Evolutionary conservation across 2,888 invertebrate species (phyloP).

Genomic region (Rapana venosa): DNA sequence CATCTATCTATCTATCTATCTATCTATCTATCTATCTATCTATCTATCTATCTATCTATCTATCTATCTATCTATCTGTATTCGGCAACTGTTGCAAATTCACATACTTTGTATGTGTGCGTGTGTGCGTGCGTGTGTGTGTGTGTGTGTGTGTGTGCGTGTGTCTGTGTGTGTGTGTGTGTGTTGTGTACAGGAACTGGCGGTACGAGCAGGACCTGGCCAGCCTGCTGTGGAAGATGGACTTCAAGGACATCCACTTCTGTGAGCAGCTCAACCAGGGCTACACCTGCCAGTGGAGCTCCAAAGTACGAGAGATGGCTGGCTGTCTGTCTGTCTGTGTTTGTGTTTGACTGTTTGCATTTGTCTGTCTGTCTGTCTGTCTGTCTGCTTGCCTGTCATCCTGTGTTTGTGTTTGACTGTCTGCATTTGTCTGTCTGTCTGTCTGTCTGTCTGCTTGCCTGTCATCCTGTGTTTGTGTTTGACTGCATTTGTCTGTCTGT

Average conservation of each 20-base stretch:
- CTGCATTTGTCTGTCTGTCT: not conserved
- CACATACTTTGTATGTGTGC: not conserved
- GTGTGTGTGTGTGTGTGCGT: slow-evolving; percentile 12
- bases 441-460: not conserved
- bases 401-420: not conserved
- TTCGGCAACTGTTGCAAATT: too few relatives aligned
- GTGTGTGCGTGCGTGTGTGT: not conserved
- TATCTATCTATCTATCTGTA: too few relatives aligned
- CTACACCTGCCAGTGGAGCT: slow-evolving; percentile 29
- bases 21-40: too few relatives aligned
- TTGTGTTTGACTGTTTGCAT: not conserved
- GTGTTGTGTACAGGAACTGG: slow-evolving; percentile 85
- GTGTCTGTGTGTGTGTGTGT: slow-evolving; percentile 5
- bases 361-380: not conserved
- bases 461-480: not conserved
- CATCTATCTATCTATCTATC: too few relatives aligned
- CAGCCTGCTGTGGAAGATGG: slow-evolving; percentile 95
- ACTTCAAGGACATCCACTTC: slow-evolving; percentile 78
- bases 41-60: too few relatives aligned
- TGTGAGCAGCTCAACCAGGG: slow-evolving; percentile 52
- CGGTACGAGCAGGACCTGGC: slow-evolving; percentile 95
- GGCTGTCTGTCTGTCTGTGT: not conserved
- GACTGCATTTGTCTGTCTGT: not conserved
- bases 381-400: not conserved
- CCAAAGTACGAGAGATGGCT: not conserved